Percentiles rank a stretch among this genome's conserved stretches.
Evolutionary conservation across 2,888 invertebrate genomes (phyloP).

Genomic region (Adelognathus sp.): DNA sequence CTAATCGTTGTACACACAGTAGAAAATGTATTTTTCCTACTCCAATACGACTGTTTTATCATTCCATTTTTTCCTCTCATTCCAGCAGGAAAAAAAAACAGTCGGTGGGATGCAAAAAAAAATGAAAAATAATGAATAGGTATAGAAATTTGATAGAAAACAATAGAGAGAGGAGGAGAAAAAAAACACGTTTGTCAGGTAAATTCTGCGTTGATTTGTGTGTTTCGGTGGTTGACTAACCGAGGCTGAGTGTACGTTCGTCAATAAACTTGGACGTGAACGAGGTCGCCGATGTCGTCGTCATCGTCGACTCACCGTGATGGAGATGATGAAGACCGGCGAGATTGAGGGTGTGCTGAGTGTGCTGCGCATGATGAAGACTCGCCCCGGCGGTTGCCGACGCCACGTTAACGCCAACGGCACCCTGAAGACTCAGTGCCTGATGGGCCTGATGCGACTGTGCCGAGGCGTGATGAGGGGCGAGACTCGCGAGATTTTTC

Average conservation of each 20-base stretch:
- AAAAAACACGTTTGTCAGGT: slow-evolving; percentile 1
- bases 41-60: too few species aligned
- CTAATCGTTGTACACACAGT: too few species aligned
- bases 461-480: slow-evolving; percentile 67
- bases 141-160: background rate
- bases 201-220: slow-evolving; percentile 28
- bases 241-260: slow-evolving; percentile 64
- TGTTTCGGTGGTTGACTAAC: slow-evolving; percentile 57
- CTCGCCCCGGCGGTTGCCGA: slow-evolving; percentile 66
- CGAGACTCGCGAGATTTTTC: slow-evolving; percentile 78
- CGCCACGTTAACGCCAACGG: slow-evolving; percentile 75
- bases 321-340: slow-evolving; percentile 77
- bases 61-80: too few species aligned
- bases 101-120: too few species aligned
- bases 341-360: slow-evolving; percentile 76
- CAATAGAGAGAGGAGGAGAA: background rate
- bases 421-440: slow-evolving; percentile 76
- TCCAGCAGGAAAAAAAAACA: too few species aligned
- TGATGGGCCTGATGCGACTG: slow-evolving; percentile 70
- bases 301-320: slow-evolving; percentile 75
- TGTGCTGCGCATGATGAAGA: slow-evolving; percentile 76
- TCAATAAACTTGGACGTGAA: slow-evolving; percentile 65
- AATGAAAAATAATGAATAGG: too few species aligned
- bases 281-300: slow-evolving; percentile 65
- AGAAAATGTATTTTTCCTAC: too few species aligned